These are phyloP conservation scores for Dasypolia templi DNA, from an alignment of 2,888 invertebrate genomes.

Conservation along the genomic window DNA sequence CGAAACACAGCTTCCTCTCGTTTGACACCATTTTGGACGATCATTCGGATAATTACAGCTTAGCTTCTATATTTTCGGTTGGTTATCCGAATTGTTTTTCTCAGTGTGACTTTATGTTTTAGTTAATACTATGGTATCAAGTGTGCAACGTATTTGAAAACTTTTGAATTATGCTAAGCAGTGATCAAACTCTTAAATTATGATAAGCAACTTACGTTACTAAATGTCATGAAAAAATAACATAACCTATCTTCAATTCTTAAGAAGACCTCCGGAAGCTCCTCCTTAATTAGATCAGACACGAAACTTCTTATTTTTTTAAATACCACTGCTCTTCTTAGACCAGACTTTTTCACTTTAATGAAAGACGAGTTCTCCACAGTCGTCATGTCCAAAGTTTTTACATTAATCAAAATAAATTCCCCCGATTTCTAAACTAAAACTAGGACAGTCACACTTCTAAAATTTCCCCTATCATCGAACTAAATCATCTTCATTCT, in stretches of 20 bases:
- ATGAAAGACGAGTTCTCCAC: background rate
- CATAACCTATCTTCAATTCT: background rate
- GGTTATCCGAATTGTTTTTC: slow-evolving; percentile 21
- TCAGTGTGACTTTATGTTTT: background rate
- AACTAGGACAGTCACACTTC: slow-evolving; percentile 4
- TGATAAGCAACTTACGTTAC: background rate
- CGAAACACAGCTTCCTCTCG: slow-evolving; percentile 47
- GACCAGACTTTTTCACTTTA: background rate
- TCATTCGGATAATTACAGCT: slow-evolving; percentile 44
- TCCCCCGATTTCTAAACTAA: background rate
- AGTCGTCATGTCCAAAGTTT: slow-evolving; percentile 5
- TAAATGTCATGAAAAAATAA: background rate
- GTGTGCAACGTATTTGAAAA: background rate
- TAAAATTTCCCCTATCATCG: slow-evolving; percentile 22
- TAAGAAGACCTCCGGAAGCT: background rate
- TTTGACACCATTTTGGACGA: slow-evolving; percentile 42
- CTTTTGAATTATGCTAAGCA: background rate
- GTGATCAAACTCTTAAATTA: background rate
- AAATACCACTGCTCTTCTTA: background rate
- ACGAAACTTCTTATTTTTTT: background rate
- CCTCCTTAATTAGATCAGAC: background rate
- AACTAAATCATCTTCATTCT: slow-evolving; percentile 14
- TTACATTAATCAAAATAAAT: slow-evolving; percentile 39
- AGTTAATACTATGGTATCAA: background rate
- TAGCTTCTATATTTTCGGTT: slow-evolving; percentile 12